A percentile compares a stretch with the other conserved stretches of the same genome.
Evolutionary conservation across 2,888 invertebrate species (phyloP).

Genomic region (Cephus pulcher): DNA sequence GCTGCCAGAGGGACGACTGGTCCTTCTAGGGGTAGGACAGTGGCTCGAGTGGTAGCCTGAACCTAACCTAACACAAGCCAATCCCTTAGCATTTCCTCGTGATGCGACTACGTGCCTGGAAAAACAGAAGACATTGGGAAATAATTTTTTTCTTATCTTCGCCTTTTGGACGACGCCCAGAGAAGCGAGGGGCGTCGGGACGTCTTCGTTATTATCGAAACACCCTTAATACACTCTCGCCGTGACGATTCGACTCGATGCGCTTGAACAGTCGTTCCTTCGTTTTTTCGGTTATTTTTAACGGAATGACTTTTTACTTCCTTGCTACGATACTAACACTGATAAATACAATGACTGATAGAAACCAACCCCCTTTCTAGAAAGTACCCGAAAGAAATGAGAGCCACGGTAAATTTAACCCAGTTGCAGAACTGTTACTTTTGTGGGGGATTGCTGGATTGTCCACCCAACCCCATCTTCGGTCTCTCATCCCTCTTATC

Average conservation of each 20-base stretch:
- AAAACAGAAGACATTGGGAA: conserved; percentile 19
- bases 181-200: neutral
- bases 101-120: conserved; percentile 32
- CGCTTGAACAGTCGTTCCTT: neutral
- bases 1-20: conserved; percentile 9
- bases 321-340: neutral
- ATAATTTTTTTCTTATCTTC: conserved; percentile 14
- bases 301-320: neutral
- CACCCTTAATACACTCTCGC: neutral
- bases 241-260: neutral
- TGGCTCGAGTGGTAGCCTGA: conserved; percentile 2
- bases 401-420: conserved; percentile 32
- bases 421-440: conserved; percentile 33
- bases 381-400: conserved; percentile 6
- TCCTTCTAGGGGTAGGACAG: conserved; percentile 10
- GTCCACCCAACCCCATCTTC: neutral
- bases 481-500: neutral
- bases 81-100: conserved; percentile 18
- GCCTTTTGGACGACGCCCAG: neutral
- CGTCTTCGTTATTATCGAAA: neutral
- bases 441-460: conserved; percentile 14
- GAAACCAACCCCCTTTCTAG: too few species aligned
- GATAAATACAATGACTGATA: neutral
- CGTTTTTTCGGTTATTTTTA: neutral
- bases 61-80: conserved; percentile 2